These are phyloP conservation scores for Bursaphelenchus okinawaensis DNA, from an alignment of 2,888 invertebrate species.

Conservation along the genomic window DNA sequence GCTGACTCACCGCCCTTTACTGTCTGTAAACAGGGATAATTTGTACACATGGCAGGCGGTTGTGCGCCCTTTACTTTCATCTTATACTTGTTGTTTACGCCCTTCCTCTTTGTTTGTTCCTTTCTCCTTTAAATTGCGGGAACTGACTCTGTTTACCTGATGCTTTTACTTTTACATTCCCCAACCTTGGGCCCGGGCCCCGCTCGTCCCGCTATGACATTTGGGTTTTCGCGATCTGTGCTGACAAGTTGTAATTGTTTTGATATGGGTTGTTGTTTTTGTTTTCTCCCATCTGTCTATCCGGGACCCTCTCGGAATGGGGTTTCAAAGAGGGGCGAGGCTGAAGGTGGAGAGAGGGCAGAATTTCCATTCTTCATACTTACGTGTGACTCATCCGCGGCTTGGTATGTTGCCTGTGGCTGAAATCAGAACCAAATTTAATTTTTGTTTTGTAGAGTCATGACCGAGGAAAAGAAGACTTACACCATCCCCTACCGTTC, in stretches of 20 bases:
- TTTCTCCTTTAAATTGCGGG: not conserved
- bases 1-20: no score
- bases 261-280: not conserved
- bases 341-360: not conserved
- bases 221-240: not conserved
- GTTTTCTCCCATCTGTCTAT: not conserved
- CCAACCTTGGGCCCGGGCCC: not conserved
- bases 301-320: not conserved
- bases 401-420: not conserved
- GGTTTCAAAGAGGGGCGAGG: not conserved
- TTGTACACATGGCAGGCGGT: no score
- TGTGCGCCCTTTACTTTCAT: no score
- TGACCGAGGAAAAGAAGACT: slow-evolving; percentile 9
- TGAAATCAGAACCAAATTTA: not conserved
- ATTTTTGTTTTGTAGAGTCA: not conserved
- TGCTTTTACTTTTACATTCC: not conserved
- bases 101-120: not conserved
- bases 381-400: not conserved
- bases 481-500: slow-evolving; percentile 54
- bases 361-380: not conserved
- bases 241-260: not conserved
- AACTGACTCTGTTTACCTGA: not conserved
- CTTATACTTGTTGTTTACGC: not conserved
- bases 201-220: no score
- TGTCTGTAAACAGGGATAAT: no score